Base-by-base conservation (phyloP, 2,888 invertebrate genomes). In the Agonopterix heracliana region DNA sequence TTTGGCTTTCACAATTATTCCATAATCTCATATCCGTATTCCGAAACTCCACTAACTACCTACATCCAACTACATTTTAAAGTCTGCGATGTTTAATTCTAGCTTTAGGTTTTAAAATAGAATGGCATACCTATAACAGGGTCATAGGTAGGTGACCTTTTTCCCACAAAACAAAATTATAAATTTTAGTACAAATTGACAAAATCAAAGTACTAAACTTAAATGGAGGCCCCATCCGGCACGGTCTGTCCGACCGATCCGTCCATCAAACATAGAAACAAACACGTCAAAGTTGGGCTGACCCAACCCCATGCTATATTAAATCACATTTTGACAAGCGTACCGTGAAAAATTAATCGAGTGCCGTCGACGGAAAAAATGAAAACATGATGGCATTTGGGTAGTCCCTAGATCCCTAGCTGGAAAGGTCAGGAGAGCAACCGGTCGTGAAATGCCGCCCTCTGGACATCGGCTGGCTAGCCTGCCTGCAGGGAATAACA, bases 261-360 rank as follows among this genome's bases (percentile, higher is more conserved):
- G 61, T 47, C 59, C 53, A 64, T 56, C 71, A 61, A 60, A 66
- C 67, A n/a, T n/a, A 41, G 41, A n/a, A 41, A 10, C 12, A 12
- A n/a, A 41, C 41, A 26, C 79, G 80, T 85, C 85, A 86, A 85
- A 87, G 86, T 78, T 63, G 64, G 61, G 59, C 68, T 63, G 63
- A 65, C 68, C 64, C 71, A 66, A 72, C 81, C 81, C 67, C 74
- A 71, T 63, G 65, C 74, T 70, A 74, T 81, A 84, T 85, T 81
- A 84, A 88, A 88, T 88, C 87, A 85, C 81, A 82, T 88, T 85
- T 86, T 87, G 86, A 88, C 87, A 87, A 83, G 85, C 84, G 86
- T 83, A 83, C 86, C 87, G 81, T 88, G 88, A 82, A 86, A 81
- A 87, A 88, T 86, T 87, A 86, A 87, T 87, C 87, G 84, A 85